Percentiles rank a stretch among this genome's conserved stretches.
phyloP scores from a whole-genome alignment of 1,140 invertebrate species.

The Nylanderia fulva region DNA sequence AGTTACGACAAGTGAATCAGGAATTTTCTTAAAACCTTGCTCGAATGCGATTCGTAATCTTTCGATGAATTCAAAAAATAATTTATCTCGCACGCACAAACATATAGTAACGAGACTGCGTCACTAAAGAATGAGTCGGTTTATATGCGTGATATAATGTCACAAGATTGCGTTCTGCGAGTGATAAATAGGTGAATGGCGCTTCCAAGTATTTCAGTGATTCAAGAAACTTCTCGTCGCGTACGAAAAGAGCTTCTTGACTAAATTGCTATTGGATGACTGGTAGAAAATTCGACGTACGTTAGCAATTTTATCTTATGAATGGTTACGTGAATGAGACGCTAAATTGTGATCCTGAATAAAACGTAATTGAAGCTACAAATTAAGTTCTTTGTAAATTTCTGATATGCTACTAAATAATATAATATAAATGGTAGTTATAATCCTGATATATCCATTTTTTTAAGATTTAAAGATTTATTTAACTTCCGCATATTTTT shows the following conservation, averaged over 20 bases:
- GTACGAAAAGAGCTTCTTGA: background rate
- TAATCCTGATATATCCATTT: background rate
- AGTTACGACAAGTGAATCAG: constrained; percentile 60
- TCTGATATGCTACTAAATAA: too few species aligned
- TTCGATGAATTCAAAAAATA: constrained; percentile 33
- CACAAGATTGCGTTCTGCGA: constrained; percentile 28
- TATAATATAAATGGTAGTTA: background rate
- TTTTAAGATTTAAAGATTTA: background rate
- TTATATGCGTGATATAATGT: background rate
- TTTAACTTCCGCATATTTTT: background rate
- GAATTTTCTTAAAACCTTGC: constrained; percentile 56
- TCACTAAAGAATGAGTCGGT: constrained; percentile 34
- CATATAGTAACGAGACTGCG: background rate
- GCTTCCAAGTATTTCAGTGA: constrained; percentile 60
- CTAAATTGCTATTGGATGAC: constrained; percentile 11
- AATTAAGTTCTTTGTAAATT: background rate
- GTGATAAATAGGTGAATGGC: constrained; percentile 20
- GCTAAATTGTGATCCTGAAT: background rate
- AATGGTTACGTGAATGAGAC: constrained; percentile 13
- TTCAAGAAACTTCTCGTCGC: constrained; percentile 54
- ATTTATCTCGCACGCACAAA: background rate
- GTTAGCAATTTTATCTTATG: constrained; percentile 19
- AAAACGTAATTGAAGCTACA: background rate
- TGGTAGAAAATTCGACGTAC: background rate
- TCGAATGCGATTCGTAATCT: constrained; percentile 13